Conservation (phyloP, 2,797 vertebrate species). For the Todus mexicanus region DNA sequence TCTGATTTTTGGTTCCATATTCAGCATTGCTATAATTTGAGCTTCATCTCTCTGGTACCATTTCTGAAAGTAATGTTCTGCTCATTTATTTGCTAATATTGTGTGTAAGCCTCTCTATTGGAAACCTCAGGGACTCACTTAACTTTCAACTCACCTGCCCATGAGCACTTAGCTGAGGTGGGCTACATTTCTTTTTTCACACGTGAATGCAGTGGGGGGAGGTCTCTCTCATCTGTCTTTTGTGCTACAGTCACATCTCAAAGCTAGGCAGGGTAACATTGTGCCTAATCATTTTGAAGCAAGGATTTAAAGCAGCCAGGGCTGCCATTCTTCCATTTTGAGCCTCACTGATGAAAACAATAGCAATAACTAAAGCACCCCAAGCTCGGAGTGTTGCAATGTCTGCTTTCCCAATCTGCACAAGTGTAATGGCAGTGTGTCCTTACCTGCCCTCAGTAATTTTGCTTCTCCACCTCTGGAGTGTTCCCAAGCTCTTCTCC, state of each 20-base stretch:
- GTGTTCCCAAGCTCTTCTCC: background rate
- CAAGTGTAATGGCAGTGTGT: background rate
- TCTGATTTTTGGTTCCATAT: background rate
- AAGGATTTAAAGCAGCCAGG: background rate
- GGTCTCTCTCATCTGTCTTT: background rate
- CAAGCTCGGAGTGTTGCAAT: background rate
- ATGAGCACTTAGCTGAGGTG: background rate
- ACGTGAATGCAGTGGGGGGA: fast-evolving
- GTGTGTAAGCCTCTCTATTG: fast-evolving
- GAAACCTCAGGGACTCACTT: background rate
- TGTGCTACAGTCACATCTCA: background rate
- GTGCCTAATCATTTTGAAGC: background rate
- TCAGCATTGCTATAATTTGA: background rate
- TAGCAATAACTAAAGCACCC: background rate
- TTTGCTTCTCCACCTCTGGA: background rate
- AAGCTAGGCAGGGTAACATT: background rate
- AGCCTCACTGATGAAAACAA: background rate
- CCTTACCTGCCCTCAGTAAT: background rate
- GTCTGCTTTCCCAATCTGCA: background rate
- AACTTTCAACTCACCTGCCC: background rate
- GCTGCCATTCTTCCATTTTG: background rate
- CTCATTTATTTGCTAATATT: background rate
- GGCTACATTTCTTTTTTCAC: background rate
- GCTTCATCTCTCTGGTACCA: background rate
- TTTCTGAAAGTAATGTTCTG: background rate